Conservation (phyloP, 2,797 vertebrate species). For the Syngnathus rostellatus region DNA sequence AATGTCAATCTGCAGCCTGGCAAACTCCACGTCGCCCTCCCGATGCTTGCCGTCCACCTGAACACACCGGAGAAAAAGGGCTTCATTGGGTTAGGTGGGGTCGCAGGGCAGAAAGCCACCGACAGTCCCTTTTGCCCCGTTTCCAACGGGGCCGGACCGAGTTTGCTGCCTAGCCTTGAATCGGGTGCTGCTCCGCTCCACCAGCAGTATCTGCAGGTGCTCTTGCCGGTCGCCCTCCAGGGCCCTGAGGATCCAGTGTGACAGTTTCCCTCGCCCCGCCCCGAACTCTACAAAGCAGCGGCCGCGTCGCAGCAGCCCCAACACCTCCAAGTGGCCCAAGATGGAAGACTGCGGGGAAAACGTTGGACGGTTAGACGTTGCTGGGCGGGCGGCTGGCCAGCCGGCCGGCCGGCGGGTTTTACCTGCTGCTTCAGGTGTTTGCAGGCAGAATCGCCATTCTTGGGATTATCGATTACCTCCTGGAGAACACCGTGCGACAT, state of each 20-base stretch:
- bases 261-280: conserved; percentile 91
- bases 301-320: conserved; percentile 77
- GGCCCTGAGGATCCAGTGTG: conserved; percentile 89
- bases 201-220: conserved; percentile 79
- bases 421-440: conserved; percentile 98
- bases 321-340: conserved; percentile 83
- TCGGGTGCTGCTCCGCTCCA: conserved; percentile 86
- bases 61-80: conserved; percentile 1
- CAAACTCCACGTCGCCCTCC: conserved; percentile 69
- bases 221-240: conserved; percentile 64
- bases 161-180: conserved; percentile 75
- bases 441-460: conserved; percentile 83
- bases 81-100: not conserved
- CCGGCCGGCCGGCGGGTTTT: not conserved
- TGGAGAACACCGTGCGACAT: conserved; percentile 76
- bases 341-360: conserved; percentile 78
- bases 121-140: too few species aligned
- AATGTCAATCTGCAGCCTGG: conserved; percentile 93
- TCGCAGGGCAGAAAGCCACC: too few species aligned
- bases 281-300: conserved; percentile 92
- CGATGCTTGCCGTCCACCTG: conserved; percentile 94
- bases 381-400: not conserved
- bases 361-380: conserved; percentile 1
- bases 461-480: conserved; percentile 78
- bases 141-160: not conserved